Conservation (phyloP, 2,113 vertebrate species). For the Rafetus swinhoei region DNA sequence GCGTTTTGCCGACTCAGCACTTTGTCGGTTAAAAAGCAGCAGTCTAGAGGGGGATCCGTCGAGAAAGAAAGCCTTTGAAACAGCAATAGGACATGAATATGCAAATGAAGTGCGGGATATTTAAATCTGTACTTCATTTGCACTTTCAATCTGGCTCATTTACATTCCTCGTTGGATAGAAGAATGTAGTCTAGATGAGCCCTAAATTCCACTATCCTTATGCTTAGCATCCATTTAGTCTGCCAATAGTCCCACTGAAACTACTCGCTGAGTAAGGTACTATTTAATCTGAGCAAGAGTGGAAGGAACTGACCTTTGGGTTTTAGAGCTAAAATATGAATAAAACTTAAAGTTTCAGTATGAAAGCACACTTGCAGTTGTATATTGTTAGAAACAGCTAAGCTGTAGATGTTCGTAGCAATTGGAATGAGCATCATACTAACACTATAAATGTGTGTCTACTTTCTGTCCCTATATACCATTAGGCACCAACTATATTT, state of each 20-base stretch:
- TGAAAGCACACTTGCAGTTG: neutral
- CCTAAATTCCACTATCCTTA: neutral
- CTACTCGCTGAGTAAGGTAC: neutral
- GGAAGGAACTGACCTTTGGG: slow-evolving; percentile 24
- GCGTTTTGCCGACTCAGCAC: no score
- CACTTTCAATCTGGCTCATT: no score
- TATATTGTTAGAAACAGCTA: slow-evolving; percentile 43
- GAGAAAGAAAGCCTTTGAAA: no score
- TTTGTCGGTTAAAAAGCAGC: no score
- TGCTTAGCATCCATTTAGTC: neutral
- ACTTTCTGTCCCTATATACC: slow-evolving; percentile 69
- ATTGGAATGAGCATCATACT: slow-evolving; percentile 71
- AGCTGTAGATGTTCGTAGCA: slow-evolving; percentile 44
- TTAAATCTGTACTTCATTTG: no score
- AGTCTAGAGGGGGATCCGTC: no score
- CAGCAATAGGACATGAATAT: no score
- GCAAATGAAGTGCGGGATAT: no score
- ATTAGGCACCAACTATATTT: slow-evolving; percentile 71
- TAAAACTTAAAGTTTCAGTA: slow-evolving; percentile 33
- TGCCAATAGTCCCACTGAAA: neutral
- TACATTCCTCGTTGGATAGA: no score
- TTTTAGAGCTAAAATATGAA: neutral
- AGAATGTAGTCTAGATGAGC: no score
- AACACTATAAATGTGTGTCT: slow-evolving; percentile 57
- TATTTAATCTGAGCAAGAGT: neutral